A percentile compares a stretch with the other conserved stretches of the same genome.
Conservation (phyloP, 2,888 invertebrate species). For the Diarsia rubi region DNA sequence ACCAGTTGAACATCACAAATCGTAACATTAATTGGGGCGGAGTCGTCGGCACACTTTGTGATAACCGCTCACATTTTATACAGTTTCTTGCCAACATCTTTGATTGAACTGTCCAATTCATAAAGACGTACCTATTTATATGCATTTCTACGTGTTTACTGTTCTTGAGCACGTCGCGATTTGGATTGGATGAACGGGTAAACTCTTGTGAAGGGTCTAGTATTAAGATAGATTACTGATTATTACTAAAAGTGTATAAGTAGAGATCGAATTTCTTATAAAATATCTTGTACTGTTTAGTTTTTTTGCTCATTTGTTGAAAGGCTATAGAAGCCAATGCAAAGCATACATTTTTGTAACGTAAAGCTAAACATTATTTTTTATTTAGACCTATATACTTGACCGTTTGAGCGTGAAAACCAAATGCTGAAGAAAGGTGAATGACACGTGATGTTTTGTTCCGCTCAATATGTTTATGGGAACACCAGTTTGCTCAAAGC, state of each 20-base stretch:
- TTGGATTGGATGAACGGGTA: constrained; percentile 81
- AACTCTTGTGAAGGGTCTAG: constrained; percentile 80
- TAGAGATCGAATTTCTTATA: constrained; percentile 68
- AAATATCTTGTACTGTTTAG: constrained; percentile 56
- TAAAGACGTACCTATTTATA: constrained; percentile 32
- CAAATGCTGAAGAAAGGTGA: constrained; percentile 36
- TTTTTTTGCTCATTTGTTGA: constrained; percentile 51
- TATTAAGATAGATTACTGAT: constrained; percentile 68
- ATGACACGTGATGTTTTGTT: constrained; percentile 33
- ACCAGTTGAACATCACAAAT: constrained; percentile 36
- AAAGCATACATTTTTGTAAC: constrained; percentile 56
- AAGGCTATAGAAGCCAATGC: constrained; percentile 55
- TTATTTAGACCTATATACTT: constrained; percentile 36
- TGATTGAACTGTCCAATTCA: constrained; percentile 36
- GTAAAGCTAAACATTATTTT: constrained; percentile 69
- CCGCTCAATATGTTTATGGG: constrained; percentile 20
- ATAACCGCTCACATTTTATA: constrained; percentile 24
- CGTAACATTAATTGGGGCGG: background rate
- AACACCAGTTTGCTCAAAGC: constrained; percentile 59
- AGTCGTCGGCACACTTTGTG: constrained; percentile 32
- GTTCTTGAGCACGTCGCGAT: constrained; percentile 72
- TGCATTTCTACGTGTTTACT: constrained; percentile 42
- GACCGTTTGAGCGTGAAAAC: constrained; percentile 56
- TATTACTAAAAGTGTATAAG: constrained; percentile 66
- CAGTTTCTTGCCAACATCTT: constrained; percentile 49